Base-by-base conservation (phyloP, 30 jellyfish, hydroid and myxozoan genomes). In the Pseudorhiza aurosa region DNA sequence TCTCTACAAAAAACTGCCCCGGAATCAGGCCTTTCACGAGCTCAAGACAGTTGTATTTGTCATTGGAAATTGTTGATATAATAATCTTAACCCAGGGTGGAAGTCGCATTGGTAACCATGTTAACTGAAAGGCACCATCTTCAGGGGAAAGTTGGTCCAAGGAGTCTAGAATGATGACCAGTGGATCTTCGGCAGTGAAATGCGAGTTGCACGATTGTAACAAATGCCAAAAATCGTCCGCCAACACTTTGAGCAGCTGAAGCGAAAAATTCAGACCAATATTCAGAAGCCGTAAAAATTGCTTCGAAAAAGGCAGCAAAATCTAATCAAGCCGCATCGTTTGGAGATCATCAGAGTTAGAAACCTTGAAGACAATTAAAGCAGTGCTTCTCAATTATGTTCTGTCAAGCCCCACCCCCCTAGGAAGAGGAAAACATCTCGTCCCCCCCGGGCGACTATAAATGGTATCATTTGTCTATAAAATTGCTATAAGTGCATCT, bases 61-160 rank as follows among this genome's bases (percentile, higher is more conserved):
- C 94, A 17, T 32, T 35, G 11, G 94, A 70, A 25, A 85, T 45
- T 0, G 96, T 85, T 0, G 96, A 85, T 9, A 75, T 55, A 31
- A 85, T 65, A 65, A 85, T 51, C 58, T 56, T 55, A 8, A 76
- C 87, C 85, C 82, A 50, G 14, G 85, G 76, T 12, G 96, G 96
- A n/a, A 75, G 18, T 31, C 40, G 49, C 2, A 18, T 36, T 8
- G 96, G 96, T 26, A 85, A 81, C 96, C 96, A 85, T 15, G 77
- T 50, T 8, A 85, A 58, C 73, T 65, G 88, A 35, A 85, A 68
- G 1, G 96, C 96, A 30, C 90, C 88, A 35, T 85, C 90, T 53
- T 65, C 90, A 1, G 96, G 86, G 0, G 96, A 85, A 37, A 85
- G 82, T 56, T 85, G 96, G 32, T 85, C 96, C 56, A 85, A 35